Base-by-base conservation (phyloP, 2,888 invertebrate genomes). In the Heliconius cydno region DNA sequence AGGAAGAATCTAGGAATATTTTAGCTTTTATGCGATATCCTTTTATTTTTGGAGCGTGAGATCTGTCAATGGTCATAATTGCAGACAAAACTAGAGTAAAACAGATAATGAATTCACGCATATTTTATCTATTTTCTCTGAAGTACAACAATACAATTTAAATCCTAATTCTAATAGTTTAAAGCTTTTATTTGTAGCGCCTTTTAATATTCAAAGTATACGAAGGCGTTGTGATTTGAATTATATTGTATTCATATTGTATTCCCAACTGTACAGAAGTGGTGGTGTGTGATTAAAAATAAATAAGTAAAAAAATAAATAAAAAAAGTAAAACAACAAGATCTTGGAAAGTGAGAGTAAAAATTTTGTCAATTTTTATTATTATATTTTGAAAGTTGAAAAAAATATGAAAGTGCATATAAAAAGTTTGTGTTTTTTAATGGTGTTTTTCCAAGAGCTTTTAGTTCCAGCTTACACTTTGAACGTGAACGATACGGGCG, bases 401-500 rank as follows among this genome's bases (percentile, higher is more conserved):
- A 60, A 65, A 60, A 60, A 34, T 60, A 46, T 70, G 71, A 83
- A 68, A 67, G 84, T 84, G 84, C 75, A 68, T 38, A 81, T 82
- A n/a, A 82, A 77, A 75, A 66, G 81, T 46, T 52, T 84, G 38
- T 81, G 78, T 60, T 75, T 76, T 22, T 71, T 82, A 22, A 57
- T 80, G 52, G 78, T 83, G 82, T 74, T 76, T 77, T 80, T 34
- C 60, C 57, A 57, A 34, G 83, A 80, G 77, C 22, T 83, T 81
- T 46, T 82, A 22, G 74, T 60, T 28, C 79, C 74, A 41, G 81
- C 83, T 13, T 79, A 82, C 38, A 77, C 82, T 57, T 83, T 86
- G 71, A 85, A 84, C 57, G 60, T 83, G 4, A 82, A 82, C 1
- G 82, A 84, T 57, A 81, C 81, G 22, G 86, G 86, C 22, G 87